Evolutionary conservation across 2,888 invertebrate species (phyloP).

Genomic region (Leptopterna dolabrata): DNA sequence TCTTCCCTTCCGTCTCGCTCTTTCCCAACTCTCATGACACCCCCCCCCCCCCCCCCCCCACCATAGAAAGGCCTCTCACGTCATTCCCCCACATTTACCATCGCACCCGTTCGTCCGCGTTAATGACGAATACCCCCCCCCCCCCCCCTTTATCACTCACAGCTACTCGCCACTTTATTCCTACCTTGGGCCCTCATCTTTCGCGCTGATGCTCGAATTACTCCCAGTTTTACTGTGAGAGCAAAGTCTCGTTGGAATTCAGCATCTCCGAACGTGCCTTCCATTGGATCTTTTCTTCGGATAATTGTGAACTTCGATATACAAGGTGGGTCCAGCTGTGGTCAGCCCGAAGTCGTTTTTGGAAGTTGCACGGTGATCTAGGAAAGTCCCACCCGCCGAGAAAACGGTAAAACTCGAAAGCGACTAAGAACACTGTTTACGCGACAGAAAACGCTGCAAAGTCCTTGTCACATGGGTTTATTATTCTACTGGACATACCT

Average conservation of each 20-base stretch:
- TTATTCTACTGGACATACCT: too few relatives aligned
- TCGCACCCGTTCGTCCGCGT: background rate
- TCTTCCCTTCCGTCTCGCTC: constrained; percentile 20
- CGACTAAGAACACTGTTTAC: too few relatives aligned
- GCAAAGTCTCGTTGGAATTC: background rate
- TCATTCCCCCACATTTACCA: background rate
- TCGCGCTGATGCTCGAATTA: background rate
- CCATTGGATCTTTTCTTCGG: background rate
- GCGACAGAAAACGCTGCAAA: too few relatives aligned
- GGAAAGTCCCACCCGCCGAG: too few relatives aligned
- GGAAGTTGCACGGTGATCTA: too few relatives aligned
- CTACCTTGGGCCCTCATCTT: background rate
- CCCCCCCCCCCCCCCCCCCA: background rate
- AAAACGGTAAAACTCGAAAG: too few relatives aligned
- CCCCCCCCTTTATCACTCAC: too few relatives aligned
- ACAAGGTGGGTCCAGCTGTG: too few relatives aligned
- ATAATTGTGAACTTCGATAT: background rate
- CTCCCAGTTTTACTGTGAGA: background rate
- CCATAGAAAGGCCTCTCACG: background rate
- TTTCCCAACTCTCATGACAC: background rate
- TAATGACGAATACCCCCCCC: background rate
- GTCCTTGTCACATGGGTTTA: too few relatives aligned
- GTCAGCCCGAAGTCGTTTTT: too few relatives aligned
- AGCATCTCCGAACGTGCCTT: background rate
- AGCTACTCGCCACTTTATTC: background rate